Conservation (phyloP, 2,888 invertebrate genomes). For the Oscheius sp. region DNA sequence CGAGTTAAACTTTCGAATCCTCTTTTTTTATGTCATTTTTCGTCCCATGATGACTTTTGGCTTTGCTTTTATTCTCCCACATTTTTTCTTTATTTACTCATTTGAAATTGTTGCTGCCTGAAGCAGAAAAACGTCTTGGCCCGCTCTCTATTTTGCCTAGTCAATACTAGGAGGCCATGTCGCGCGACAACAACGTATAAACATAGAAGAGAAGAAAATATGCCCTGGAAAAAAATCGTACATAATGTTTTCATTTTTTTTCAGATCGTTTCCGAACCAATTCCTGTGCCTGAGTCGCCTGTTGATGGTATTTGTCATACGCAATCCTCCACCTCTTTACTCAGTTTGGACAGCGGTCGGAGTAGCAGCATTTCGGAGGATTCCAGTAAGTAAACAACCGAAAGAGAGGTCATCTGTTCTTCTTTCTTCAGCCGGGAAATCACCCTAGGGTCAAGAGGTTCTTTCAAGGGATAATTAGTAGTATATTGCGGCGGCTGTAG, state of each 20-base stretch:
- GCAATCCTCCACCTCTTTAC: conserved; percentile 31
- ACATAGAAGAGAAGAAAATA: background rate
- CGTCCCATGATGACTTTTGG: background rate
- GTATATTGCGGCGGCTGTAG: too few relatives aligned
- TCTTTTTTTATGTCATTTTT: background rate
- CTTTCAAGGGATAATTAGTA: too few relatives aligned
- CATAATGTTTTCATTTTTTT: conserved; percentile 21
- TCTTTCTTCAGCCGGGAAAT: too few relatives aligned
- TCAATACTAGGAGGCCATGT: conserved; percentile 3
- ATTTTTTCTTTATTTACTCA: background rate
- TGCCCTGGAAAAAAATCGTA: background rate
- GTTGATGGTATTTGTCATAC: conserved; percentile 32
- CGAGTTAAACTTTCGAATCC: background rate
- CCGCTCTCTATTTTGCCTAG: background rate
- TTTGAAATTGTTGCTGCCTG: background rate
- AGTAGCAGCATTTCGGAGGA: conserved; percentile 33
- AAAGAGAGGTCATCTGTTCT: background rate
- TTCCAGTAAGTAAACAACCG: conserved; percentile 18
- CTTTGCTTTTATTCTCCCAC: background rate
- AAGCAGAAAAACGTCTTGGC: background rate
- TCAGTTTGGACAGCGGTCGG: conserved; percentile 30
- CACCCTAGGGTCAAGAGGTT: too few relatives aligned
- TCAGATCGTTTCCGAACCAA: conserved; percentile 48
- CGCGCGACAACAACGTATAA: background rate
- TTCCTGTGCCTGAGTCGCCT: conserved; percentile 38